These are phyloP conservation scores for Drosophila fulvimacula DNA, from an alignment of 2,888 invertebrate species.

Conservation along the genomic window DNA sequence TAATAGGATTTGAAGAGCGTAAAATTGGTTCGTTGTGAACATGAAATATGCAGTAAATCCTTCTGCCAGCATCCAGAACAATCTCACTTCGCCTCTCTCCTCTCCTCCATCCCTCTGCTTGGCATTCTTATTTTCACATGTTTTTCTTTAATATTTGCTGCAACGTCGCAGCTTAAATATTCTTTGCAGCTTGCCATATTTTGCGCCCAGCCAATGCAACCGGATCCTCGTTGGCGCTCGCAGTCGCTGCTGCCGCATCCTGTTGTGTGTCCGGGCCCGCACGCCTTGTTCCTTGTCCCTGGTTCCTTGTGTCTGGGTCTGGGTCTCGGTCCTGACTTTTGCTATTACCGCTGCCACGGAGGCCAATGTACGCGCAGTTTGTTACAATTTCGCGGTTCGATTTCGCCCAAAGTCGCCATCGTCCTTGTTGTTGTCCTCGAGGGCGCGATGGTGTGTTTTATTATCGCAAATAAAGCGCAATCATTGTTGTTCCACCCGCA, in stretches of 20 bases:
- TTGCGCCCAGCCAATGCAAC: constrained; percentile 47
- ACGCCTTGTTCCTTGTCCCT: constrained; percentile 6
- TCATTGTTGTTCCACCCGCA: constrained; percentile 78
- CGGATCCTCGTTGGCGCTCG: constrained; percentile 35
- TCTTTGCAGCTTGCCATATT: constrained; percentile 67
- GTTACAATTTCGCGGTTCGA: constrained; percentile 78
- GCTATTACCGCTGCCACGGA: constrained; percentile 55
- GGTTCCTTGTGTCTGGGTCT: constrained; percentile 5
- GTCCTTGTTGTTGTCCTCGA: constrained; percentile 44
- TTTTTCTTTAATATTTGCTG: constrained; percentile 78
- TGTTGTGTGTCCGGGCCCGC: constrained; percentile 14
- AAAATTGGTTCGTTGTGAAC: constrained; percentile 85
- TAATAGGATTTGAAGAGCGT: constrained; percentile 85
- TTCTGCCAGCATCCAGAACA: constrained; percentile 72
- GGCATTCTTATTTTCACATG: constrained; percentile 56
- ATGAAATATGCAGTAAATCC: constrained; percentile 85
- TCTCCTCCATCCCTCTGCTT: not conserved
- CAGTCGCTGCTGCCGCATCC: constrained; percentile 29
- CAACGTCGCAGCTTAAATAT: constrained; percentile 77
- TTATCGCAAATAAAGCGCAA: constrained; percentile 82
- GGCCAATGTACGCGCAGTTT: constrained; percentile 78
- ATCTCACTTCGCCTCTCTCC: constrained; percentile 17
- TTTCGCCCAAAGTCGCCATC: constrained; percentile 55
- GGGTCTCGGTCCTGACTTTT: constrained; percentile 68
- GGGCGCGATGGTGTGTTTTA: constrained; percentile 79